Conservation (phyloP, 37 sponge, comb jelly and placozoan species). For the Lycopodina hypogea region DNA sequence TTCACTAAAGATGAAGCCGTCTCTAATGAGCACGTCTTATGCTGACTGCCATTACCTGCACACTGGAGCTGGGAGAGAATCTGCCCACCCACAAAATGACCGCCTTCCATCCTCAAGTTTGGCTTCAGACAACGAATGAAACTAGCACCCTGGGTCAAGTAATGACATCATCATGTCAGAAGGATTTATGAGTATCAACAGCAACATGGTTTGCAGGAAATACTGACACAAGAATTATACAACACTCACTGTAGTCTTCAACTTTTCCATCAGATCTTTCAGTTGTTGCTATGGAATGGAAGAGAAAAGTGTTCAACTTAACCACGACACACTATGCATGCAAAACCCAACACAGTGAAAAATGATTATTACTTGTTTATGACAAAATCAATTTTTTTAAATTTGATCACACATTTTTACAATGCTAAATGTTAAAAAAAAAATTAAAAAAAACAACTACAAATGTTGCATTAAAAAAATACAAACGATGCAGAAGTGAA, state of each 20-base stretch:
- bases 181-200: background rate
- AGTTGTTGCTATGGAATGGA: conserved; percentile 63
- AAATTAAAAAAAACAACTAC: too few species aligned
- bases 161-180: background rate
- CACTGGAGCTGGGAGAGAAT: conserved; percentile 89
- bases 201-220: background rate
- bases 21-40: too few species aligned
- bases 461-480: too few species aligned
- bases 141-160: conserved; percentile 55
- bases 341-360: too few species aligned
- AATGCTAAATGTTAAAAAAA: too few species aligned
- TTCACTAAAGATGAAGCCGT: too few species aligned
- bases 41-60: conserved; percentile 68
- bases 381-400: too few species aligned
- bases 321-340: too few species aligned
- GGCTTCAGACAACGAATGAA: conserved; percentile 98
- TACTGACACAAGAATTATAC: background rate
- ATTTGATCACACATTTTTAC: too few species aligned
- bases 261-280: conserved; percentile 75
- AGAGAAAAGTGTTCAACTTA: background rate
- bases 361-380: too few species aligned
- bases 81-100: conserved; percentile 74
- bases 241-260: conserved; percentile 77
- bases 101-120: conserved; percentile 77
- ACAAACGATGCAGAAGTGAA: too few species aligned